A percentile compares a stretch with the other conserved stretches of the same genome.
phyloP scores from a whole-genome alignment of 2,113 vertebrate species.

The Gracilinanus agilis region DNA sequence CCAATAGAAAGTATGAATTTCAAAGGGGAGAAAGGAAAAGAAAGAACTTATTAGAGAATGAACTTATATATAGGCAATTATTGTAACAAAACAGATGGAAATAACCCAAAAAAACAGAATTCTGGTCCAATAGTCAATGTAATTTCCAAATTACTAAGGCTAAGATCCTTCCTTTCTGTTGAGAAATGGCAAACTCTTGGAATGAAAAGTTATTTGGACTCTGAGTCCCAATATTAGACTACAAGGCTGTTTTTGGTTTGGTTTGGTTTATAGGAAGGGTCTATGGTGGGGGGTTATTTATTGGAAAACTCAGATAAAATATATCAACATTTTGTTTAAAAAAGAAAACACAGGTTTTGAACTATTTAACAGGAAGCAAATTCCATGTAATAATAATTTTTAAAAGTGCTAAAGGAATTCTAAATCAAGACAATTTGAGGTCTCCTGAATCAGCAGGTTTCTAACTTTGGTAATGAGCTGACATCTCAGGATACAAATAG shows the following conservation, averaged over 20 bases:
- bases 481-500: not conserved
- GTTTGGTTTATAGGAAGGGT: not conserved
- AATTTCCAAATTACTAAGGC: not conserved
- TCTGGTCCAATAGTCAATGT: not conserved
- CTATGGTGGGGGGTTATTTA: not conserved
- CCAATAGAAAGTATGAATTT: not conserved
- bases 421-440: not conserved
- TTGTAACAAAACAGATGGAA: not conserved
- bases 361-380: not conserved
- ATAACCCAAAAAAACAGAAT: not conserved
- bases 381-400: not conserved
- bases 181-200: not conserved
- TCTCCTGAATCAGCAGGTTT: not conserved
- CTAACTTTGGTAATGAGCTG: not conserved
- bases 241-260: not conserved
- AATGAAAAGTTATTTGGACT: not conserved
- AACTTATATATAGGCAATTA: not conserved
- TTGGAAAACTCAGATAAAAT: not conserved
- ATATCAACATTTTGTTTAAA: not conserved
- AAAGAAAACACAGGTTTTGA: not conserved
- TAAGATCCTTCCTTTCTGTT: not conserved
- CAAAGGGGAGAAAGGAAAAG: not conserved
- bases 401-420: not conserved
- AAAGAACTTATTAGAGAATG: not conserved
- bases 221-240: not conserved